Evolutionary conservation across 2,113 vertebrate genomes (phyloP), one percentile per base, ranked within the genome.

Genomic region (Hylia prasina): DNA sequence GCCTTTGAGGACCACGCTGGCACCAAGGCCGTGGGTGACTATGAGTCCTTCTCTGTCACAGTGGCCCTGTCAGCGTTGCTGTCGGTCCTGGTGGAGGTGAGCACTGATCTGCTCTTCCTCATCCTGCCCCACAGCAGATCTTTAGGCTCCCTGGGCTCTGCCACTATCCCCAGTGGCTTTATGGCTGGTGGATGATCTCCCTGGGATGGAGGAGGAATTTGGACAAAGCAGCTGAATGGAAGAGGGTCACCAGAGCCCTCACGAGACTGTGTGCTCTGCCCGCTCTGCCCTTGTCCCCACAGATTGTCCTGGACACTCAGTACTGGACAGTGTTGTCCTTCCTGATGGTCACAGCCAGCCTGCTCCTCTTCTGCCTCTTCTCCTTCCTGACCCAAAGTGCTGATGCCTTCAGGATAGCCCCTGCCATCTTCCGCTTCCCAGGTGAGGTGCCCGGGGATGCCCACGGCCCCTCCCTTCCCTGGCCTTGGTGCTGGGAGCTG

Each of bases 41-140:
- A 97, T 2, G 99, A 99, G 98, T 98, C 99, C 47, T 98, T 99
- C 16, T 97, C 98, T 0, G 72, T 99, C 73, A 98, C 98, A 0
- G 96, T 99, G 72, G 97, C 98, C 33, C 97, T 99, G 15, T 98
- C 98, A 0, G 96, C 97, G 0, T 66, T 98, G n/a, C 97, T 99
- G 50, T 96, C 98, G 0, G 93, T 98, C 83, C 98, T 97, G 1
- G 2, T 97, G 42, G 99, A 99, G 99, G 99, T 99, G 72, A 93
- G 95, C 5, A 0, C 24, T 2, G 1, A 1, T 40, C 77, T 71
- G 72, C 57, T 28, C n/a, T 31, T 47, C 35, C 48, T 51, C 22
- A 31, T 5, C 27, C 72, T 39, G 44, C 23, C 70, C 50, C 1
- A 2, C 7, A 25, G 45, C 4, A 33, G n/a, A 18, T 16, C 33